These are phyloP conservation scores for Poicephalus gulielmi DNA, from an alignment of 2,113 vertebrate species.

Conservation along the genomic window DNA sequence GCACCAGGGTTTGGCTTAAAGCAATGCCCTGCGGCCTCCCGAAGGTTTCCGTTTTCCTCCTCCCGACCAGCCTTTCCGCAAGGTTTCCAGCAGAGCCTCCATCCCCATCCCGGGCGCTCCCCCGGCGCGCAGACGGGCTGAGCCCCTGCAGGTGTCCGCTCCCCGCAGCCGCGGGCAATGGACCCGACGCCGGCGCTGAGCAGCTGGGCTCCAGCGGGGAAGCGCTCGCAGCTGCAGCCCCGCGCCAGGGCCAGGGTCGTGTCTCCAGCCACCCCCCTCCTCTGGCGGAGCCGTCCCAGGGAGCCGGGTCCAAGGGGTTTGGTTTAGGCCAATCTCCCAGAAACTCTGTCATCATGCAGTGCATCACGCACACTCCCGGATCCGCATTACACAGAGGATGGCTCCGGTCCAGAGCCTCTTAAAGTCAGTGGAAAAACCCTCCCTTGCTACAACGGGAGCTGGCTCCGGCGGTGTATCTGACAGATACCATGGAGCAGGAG, in stretches of 20 bases:
- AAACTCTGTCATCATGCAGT: constrained; percentile 64
- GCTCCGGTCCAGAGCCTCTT: constrained; percentile 4
- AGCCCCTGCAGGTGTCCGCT: background rate
- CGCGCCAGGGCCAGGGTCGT: background rate
- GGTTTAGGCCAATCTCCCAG: constrained; percentile 63
- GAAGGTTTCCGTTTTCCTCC: background rate
- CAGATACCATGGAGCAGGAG: background rate
- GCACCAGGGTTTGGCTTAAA: background rate
- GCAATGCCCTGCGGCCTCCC: fast-evolving
- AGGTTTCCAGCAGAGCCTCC: background rate
- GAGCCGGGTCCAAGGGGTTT: background rate
- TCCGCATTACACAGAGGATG: constrained; percentile 50
- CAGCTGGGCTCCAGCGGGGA: background rate
- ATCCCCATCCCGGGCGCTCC: background rate
- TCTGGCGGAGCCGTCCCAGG: background rate
- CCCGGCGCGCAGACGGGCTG: background rate
- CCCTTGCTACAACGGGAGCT: constrained; percentile 18
- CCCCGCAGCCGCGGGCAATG: background rate
- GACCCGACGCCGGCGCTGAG: background rate
- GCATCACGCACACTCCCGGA: constrained; percentile 61
- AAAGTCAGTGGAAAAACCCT: constrained; percentile 60
- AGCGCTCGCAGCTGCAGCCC: background rate
- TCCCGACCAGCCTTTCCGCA: background rate
- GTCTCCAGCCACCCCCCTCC: background rate
- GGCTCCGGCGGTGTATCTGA: background rate